Percentiles rank a stretch among this genome's conserved stretches.
These are phyloP conservation scores for Pedetes capensis DNA, from an alignment of 2,113 vertebrate species.

Conservation along the genomic window DNA sequence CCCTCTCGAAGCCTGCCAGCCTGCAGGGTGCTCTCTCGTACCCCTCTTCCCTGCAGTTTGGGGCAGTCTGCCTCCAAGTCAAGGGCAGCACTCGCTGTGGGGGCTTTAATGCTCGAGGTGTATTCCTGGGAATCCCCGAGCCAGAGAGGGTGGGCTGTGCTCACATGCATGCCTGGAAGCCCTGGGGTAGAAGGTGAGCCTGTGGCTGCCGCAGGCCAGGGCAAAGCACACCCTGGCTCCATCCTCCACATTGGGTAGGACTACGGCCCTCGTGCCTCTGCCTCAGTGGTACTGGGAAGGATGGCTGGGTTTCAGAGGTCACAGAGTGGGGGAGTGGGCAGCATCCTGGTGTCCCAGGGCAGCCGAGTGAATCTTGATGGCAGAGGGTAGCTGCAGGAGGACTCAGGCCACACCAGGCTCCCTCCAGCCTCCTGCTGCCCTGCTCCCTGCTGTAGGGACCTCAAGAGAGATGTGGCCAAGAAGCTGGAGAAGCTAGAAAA, in stretches of 20 bases:
- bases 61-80: background rate
- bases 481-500: slow-evolving; percentile 97
- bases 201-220: background rate
- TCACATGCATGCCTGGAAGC: background rate
- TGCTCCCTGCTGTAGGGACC: slow-evolving; percentile 86
- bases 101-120: background rate
- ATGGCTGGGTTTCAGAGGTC: background rate
- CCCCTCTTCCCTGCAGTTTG: background rate
- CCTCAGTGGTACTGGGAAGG: background rate
- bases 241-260: background rate
- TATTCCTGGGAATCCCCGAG: background rate
- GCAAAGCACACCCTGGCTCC: background rate
- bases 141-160: background rate
- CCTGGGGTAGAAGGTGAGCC: too few relatives aligned
- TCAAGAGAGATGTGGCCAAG: slow-evolving; percentile 96
- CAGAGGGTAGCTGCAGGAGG: background rate
- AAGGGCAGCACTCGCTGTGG: background rate
- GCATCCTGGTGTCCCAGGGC: background rate
- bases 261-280: background rate
- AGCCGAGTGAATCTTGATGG: background rate
- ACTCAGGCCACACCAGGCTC: too few relatives aligned
- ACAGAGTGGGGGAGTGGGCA: too few relatives aligned
- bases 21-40: rapidly evolving
- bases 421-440: background rate
- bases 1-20: background rate